These are phyloP conservation scores for Drosophila asahinai DNA, from an alignment of 1,140 invertebrate species.

Conservation along the genomic window DNA sequence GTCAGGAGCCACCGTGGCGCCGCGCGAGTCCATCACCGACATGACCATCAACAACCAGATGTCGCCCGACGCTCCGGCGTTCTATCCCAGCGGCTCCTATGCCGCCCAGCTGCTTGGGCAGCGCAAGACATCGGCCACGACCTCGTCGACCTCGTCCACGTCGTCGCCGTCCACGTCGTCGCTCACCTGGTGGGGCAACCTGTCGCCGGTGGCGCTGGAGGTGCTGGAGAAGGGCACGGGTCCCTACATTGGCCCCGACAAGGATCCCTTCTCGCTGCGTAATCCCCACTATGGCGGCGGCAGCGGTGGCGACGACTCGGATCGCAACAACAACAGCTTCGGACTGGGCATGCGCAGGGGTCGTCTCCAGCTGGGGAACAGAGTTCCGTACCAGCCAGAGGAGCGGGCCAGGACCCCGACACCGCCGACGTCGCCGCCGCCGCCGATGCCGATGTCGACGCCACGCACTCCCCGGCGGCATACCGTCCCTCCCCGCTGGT, in stretches of 20 bases:
- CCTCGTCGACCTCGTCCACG: not conserved
- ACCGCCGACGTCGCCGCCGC: not conserved
- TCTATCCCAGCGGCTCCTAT: constrained; percentile 53
- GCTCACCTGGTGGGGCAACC: constrained; percentile 8
- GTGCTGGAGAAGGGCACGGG: constrained; percentile 6
- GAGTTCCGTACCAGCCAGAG: not conserved
- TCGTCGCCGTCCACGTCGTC: constrained; percentile 1
- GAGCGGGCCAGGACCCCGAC: not conserved
- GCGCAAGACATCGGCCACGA: not conserved
- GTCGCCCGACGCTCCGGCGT: constrained; percentile 50
- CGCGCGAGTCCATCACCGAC: not conserved
- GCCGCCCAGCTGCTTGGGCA: constrained; percentile 37
- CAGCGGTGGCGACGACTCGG: not conserved
- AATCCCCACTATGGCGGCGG: constrained; percentile 4
- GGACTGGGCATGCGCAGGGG: constrained; percentile 20
- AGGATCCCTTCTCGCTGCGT: not conserved
- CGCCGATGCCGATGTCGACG: not conserved
- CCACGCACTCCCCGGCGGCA: not conserved
- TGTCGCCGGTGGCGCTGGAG: constrained; percentile 2
- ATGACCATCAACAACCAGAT: constrained; percentile 9
- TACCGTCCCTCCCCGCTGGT: not conserved
- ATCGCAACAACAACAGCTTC: constrained; percentile 34
- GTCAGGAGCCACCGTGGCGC: not conserved
- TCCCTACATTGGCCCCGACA: constrained; percentile 9
- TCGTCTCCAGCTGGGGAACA: too few relatives aligned